These are phyloP conservation scores for Acholoe squamosa DNA, from an alignment of 2,888 invertebrate genomes.

Conservation along the genomic window DNA sequence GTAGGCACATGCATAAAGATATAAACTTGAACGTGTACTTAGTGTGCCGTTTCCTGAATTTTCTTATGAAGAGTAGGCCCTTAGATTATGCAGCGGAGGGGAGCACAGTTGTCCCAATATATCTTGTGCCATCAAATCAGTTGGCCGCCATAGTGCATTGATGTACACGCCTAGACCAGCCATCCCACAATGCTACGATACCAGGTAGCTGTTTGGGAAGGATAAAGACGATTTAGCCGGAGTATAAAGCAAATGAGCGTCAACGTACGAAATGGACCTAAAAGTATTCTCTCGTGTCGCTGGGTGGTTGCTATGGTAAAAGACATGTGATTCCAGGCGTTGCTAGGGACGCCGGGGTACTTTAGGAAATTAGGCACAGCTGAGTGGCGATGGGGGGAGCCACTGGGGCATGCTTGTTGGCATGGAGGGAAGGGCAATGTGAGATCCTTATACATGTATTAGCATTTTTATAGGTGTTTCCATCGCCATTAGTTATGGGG, in stretches of 20 bases:
- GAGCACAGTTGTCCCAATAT: too few relatives aligned
- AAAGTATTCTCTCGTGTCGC: not conserved
- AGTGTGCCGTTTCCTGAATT: too few relatives aligned
- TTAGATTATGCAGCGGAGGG: too few relatives aligned
- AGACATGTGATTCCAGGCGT: not conserved
- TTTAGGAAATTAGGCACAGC: not conserved
- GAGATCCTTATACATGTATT: conserved; percentile 12
- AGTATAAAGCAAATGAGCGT: conserved; percentile 14
- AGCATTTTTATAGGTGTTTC: conserved; percentile 11
- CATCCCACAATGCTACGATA: not conserved
- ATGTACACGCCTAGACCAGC: not conserved
- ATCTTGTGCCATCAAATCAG: too few relatives aligned
- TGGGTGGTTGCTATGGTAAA: not conserved
- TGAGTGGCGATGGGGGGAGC: not conserved
- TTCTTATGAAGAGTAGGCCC: too few relatives aligned
- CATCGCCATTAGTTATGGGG: not conserved
- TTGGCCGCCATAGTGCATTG: too few relatives aligned
- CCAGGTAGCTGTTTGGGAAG: not conserved
- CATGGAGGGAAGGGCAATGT: not conserved
- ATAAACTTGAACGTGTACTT: too few relatives aligned
- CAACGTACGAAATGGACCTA: not conserved
- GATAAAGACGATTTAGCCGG: not conserved
- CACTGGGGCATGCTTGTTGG: not conserved
- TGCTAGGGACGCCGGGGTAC: conserved; percentile 30
- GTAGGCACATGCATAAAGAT: too few relatives aligned